phyloP scores from a whole-genome alignment of 2,888 invertebrate species.

The Lasioglossum pauxillum region DNA sequence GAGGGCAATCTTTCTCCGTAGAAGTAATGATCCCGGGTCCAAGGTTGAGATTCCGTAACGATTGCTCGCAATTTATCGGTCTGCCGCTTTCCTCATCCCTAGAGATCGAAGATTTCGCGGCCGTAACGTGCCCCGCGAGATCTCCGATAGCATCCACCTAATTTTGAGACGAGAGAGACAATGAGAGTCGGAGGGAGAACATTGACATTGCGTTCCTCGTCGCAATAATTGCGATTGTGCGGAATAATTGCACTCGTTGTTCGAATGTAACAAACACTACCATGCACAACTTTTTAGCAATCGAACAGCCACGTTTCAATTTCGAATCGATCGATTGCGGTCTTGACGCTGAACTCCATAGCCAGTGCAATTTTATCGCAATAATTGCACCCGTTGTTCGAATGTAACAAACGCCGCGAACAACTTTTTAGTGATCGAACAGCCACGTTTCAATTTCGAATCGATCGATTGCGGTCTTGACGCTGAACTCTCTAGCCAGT shows the following conservation, averaged over 20 bases:
- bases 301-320: no score
- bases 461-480: conserved; percentile 33
- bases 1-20: background rate
- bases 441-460: no score
- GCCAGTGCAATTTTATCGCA: conserved; percentile 6
- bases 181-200: background rate
- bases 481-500: no score
- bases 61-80: conserved; percentile 43
- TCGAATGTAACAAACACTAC: no score
- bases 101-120: background rate
- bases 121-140: background rate
- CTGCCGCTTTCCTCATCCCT: background rate
- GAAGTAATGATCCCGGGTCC: conserved; percentile 27
- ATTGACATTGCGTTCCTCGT: background rate
- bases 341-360: conserved; percentile 10
- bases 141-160: conserved; percentile 15
- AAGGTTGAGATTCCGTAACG: conserved; percentile 17
- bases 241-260: no score
- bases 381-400: no score
- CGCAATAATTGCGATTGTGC: background rate
- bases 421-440: no score
- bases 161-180: background rate
- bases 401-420: no score
- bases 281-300: no score
- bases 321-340: conserved; percentile 18